Base-by-base conservation (phyloP, 2,113 vertebrate species). In the Lampris megalopsis region DNA sequence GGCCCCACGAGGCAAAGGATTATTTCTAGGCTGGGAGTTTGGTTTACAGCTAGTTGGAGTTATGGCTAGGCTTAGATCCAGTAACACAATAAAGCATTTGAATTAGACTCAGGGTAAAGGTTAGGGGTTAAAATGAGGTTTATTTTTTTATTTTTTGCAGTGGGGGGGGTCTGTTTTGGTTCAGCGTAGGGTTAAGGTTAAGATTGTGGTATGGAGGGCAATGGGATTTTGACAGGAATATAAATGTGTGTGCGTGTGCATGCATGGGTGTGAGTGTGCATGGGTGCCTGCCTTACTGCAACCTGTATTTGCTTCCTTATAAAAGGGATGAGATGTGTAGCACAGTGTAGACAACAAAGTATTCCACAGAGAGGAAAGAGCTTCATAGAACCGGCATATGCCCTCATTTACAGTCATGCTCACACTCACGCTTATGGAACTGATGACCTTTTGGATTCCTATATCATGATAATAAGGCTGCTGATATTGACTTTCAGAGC, bases 261-360 rank as follows among this genome's bases (percentile, higher is more conserved):
- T 45, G 41, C 82, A 5, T 62, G 40, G 38, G 40, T 36, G 24
- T 36, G 49, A 40, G 37, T 63, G 53, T 70, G 43, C 78, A 71
- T 73, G 58, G 73, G 58, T 38, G 49, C 61, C 70, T 71, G 36
- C 70, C 65, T 54, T 58, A 64, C 42, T 69, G 56, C 10, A 38
- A 52, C 66, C 35, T 48, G 53, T 78, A 77, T 57, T 69, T 6
- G 62, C n/a, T 66, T 48, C 10, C 41, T 73, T 67, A 65, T 10
- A n/a, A 65, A n/a, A 65, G n/a, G 47, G 75, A 79, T 80, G 66
- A 82, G 65, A 80, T 69, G 2, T 72, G 59, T 79, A 80, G 69
- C 50, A 56, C 13, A 8, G 42, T 69, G 73, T n/a, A 74, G 73
- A 63, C 75, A 64, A 68, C 67, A 75, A 80, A 83, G 80, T 83